These are phyloP conservation scores for Stenurella melanura DNA, from an alignment of 2,888 invertebrate species.

Conservation along the genomic window DNA sequence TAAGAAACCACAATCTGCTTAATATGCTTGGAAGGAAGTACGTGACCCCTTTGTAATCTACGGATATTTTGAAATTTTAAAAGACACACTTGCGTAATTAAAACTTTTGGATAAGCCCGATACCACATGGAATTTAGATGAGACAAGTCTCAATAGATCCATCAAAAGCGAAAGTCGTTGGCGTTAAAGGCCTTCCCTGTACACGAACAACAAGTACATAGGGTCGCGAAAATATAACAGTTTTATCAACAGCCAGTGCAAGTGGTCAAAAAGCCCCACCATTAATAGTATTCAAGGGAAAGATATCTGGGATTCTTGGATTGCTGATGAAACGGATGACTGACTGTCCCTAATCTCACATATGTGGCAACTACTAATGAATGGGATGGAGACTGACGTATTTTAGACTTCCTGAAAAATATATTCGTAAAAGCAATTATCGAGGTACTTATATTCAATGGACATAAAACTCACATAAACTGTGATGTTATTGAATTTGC, in stretches of 20 bases:
- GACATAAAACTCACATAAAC: too few species aligned
- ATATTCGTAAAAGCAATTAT: too few species aligned
- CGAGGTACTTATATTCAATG: too few species aligned
- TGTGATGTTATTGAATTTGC: too few species aligned
- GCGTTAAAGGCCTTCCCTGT: neutral
- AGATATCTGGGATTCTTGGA: neutral
- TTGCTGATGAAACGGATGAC: neutral
- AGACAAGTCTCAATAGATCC: neutral
- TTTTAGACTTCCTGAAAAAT: too few species aligned
- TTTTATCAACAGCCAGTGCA: neutral
- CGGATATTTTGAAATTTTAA: neutral
- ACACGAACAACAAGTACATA: neutral
- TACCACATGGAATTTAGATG: neutral
- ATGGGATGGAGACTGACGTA: neutral
- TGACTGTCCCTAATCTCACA: neutral
- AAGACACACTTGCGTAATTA: neutral
- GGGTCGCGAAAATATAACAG: neutral
- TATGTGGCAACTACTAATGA: neutral
- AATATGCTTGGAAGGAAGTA: neutral
- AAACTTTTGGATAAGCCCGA: neutral
- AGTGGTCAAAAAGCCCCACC: neutral
- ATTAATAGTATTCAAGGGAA: neutral
- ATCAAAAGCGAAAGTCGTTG: neutral
- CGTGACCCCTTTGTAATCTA: neutral
- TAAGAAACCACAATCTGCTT: neutral